Conservation (phyloP, 1,140 invertebrate genomes). For the Odontomachus brunneus region DNA sequence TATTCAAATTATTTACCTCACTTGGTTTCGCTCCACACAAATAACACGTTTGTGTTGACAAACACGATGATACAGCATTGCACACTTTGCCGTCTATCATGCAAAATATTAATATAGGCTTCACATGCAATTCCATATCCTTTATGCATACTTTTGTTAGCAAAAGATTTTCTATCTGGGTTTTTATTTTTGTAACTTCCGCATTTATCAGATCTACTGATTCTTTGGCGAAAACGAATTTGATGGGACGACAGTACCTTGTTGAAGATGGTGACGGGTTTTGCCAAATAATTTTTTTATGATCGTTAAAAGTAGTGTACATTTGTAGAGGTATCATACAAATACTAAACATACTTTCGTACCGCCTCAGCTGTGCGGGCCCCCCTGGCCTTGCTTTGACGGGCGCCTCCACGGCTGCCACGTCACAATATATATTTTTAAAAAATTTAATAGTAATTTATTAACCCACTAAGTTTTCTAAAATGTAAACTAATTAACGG, state of each 20-base stretch:
- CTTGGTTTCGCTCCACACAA: too few relatives aligned
- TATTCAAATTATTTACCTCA: conserved; percentile 64
- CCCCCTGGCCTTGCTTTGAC: too few relatives aligned
- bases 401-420: too few relatives aligned
- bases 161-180: not conserved
- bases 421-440: too few relatives aligned
- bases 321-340: not conserved
- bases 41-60: conserved; percentile 19
- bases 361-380: too few relatives aligned
- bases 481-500: too few relatives aligned
- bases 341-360: conserved; percentile 70
- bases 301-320: not conserved
- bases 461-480: too few relatives aligned
- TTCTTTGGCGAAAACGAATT: conserved; percentile 8
- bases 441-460: too few relatives aligned
- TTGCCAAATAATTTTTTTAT: conserved; percentile 24
- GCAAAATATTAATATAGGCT: not conserved
- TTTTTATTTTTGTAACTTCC: not conserved
- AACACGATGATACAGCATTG: conserved; percentile 1
- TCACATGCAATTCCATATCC: not conserved
- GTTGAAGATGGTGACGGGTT: not conserved
- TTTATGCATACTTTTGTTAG: not conserved
- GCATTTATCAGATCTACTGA: not conserved
- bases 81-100: not conserved
- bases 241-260: conserved; percentile 12